These are phyloP conservation scores for Miniopterus natalensis DNA, from an alignment of 2,113 vertebrate genomes.

Conservation along the genomic window DNA sequence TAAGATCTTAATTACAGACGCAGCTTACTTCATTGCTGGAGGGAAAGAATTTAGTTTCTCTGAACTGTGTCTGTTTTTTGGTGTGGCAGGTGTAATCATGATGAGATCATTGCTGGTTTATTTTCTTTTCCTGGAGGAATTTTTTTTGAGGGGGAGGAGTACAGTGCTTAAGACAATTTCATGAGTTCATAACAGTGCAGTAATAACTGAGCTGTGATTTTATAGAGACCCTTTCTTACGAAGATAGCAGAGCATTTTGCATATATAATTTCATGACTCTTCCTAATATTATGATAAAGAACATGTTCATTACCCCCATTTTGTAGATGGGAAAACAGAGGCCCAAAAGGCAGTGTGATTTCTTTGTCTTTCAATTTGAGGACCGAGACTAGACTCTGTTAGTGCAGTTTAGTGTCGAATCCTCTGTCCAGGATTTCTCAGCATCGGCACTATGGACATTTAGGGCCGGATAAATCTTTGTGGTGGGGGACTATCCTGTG, in stretches of 20 bases:
- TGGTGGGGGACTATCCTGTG: background rate
- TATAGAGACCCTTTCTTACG: slow-evolving; percentile 46
- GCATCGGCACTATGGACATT: background rate
- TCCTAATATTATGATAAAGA: slow-evolving; percentile 36
- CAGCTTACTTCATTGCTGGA: slow-evolving; percentile 82
- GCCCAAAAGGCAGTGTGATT: background rate
- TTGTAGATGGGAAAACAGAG: slow-evolving; percentile 16
- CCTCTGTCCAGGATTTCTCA: background rate
- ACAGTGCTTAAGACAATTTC: slow-evolving; percentile 50
- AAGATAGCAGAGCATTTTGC: slow-evolving; percentile 7
- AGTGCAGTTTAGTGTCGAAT: background rate
- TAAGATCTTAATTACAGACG: slow-evolving; percentile 88
- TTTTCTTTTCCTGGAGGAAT: slow-evolving; percentile 72
- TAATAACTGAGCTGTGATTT: slow-evolving; percentile 55
- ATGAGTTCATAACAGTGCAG: slow-evolving; percentile 64
- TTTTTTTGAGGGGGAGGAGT: slow-evolving; percentile 32
- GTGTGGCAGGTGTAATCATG: slow-evolving; percentile 87
- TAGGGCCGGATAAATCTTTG: background rate
- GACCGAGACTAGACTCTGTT: background rate
- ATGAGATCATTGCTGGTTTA: slow-evolving; percentile 89
- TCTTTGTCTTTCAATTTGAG: background rate
- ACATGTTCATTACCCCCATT: background rate
- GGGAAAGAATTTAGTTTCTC: slow-evolving; percentile 86
- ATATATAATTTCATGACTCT: background rate
- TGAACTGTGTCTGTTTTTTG: slow-evolving; percentile 87